phyloP scores from a whole-genome alignment of 1,140 invertebrate species.

The Charaxes varanes region DNA sequence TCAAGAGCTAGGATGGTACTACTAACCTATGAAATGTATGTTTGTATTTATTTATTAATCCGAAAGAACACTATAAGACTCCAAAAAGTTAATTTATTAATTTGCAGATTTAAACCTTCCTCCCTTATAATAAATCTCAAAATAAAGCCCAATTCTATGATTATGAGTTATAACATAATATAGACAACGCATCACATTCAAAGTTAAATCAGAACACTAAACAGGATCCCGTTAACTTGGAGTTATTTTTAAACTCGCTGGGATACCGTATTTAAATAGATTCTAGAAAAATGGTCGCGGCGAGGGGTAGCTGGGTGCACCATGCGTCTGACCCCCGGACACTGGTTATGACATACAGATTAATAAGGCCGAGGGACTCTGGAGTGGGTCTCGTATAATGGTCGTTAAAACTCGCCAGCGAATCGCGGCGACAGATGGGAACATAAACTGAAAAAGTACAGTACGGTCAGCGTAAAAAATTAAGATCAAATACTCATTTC shows the following conservation, averaged over 20 bases:
- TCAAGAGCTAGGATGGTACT: no score
- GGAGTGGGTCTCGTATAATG: conserved; percentile 30
- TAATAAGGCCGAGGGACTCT: conserved; percentile 11
- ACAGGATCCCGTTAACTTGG: no score
- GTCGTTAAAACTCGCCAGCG: conserved; percentile 35
- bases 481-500: neutral
- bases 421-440: conserved; percentile 62
- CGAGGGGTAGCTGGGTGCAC: conserved; percentile 29
- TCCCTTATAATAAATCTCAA: no score
- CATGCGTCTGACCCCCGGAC: conserved; percentile 25
- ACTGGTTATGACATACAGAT: conserved; percentile 13
- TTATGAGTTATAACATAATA: no score
- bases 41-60: no score
- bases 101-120: no score
- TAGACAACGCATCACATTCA: no score
- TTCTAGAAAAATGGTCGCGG: conserved; percentile 37
- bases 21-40: no score
- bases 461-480: conserved; percentile 39
- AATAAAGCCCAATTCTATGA: no score
- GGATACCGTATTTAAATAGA: conserved; percentile 56
- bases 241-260: conserved; percentile 47
- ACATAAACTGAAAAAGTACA: conserved; percentile 55
- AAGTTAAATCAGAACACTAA: no score
- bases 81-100: no score
- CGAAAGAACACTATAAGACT: no score